Base-by-base conservation (phyloP, 2,113 vertebrate species). In the Phyllostomus hastatus region DNA sequence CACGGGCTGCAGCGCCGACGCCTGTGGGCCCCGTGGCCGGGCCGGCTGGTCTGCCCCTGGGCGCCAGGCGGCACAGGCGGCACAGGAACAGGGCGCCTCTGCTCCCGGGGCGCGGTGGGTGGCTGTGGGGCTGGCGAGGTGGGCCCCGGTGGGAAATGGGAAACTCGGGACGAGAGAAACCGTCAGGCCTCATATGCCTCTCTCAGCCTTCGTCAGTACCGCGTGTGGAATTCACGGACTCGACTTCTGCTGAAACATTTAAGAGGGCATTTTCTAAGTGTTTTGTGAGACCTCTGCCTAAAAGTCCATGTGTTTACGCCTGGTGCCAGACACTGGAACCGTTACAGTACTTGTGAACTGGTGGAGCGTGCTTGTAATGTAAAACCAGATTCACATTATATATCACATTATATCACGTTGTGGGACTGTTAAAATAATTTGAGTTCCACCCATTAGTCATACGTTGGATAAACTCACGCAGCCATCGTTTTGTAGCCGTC, bases 401-500 rank as follows among this genome's bases (percentile, higher is more conserved):
- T n/a, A n/a, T n/a, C n/a, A n/a, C n/a, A n/a, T n/a, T n/a, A n/a
- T 10, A 11, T 61, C 35, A 66, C 72, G 38, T 95, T 66, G 5
- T 2, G 48, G 17, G 17, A 14, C 54, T 79, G 19, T 69, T 69
- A 67, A 84, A 95, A 54, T 1, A 1, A 17, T 72, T 88, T 82
- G 57, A 94, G 43, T 73, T 0, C 72, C 70, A 3, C 85, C 33
- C 26, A 26, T 96, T 90, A 80, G 2, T 88, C 79, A 31, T 73
- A 50, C 2, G 3, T 91, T 88, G 75, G 61, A n/a, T 97, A 52
- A 97, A 72, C 20, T 85, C 72, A 0, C 26, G 24, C 66, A 81
- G 15, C 43, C 96, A 43, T 82, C 90, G 79, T 17, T 96, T 97
- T 93, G 54, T 72, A 99, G 99, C 99, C 84, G 95, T 99, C 98